A percentile compares a stretch with the other conserved stretches of the same genome.
Conservation (phyloP, 2,888 invertebrate species). For the Eupithecia dodoneata region DNA sequence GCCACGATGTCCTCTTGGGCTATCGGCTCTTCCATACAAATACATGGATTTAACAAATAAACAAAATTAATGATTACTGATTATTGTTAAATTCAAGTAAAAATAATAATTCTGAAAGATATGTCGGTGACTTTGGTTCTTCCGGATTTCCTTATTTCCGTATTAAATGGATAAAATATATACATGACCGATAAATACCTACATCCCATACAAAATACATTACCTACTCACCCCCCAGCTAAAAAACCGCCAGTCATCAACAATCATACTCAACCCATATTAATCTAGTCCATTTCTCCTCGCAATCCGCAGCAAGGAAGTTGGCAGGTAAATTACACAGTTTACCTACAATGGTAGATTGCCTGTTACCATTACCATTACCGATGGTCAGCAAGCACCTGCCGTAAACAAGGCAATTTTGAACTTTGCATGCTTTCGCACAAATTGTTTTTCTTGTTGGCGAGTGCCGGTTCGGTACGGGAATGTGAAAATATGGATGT, state of each 20-base stretch:
- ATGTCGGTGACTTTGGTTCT: too few species aligned
- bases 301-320: conserved; percentile 62
- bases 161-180: too few species aligned
- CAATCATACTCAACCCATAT: conserved; percentile 15
- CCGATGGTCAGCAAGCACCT: conserved; percentile 65
- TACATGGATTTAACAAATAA: too few species aligned
- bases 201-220: not conserved
- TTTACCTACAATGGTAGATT: conserved; percentile 69
- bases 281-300: conserved; percentile 17
- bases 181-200: too few species aligned
- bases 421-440: conserved; percentile 62
- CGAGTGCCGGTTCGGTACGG: conserved; percentile 44
- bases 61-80: too few species aligned
- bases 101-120: too few species aligned
- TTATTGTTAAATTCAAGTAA: too few species aligned
- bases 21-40: too few species aligned
- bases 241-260: conserved; percentile 7
- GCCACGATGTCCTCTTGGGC: too few species aligned
- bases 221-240: not conserved
- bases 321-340: conserved; percentile 62
- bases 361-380: conserved; percentile 44
- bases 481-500: conserved; percentile 36
- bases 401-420: conserved; percentile 70
- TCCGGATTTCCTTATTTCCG: too few species aligned
- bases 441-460: conserved; percentile 70